Conservation (phyloP, 2,888 invertebrate genomes). For the Pteria penguin region DNA sequence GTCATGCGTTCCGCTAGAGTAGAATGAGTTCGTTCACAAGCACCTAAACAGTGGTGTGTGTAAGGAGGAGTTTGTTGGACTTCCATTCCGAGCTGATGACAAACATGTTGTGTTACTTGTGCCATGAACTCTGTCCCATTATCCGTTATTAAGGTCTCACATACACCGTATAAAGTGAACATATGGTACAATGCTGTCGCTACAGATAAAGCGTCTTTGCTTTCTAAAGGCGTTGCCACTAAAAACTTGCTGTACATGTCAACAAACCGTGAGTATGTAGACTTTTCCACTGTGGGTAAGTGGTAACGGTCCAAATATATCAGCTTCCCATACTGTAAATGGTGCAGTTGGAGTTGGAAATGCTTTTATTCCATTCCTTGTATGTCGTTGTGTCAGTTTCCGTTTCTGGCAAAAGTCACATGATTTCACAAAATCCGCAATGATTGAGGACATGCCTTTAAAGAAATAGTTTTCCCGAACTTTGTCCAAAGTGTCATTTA, state of each 20-base stretch:
- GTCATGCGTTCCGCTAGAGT: too few relatives aligned
- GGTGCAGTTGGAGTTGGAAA: constrained; percentile 1
- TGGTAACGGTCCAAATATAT: constrained; percentile 11
- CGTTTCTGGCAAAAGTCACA: too few relatives aligned
- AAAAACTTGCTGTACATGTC: constrained; percentile 8
- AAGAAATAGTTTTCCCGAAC: too few relatives aligned
- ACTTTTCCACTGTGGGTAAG: neutral
- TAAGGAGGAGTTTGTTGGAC: constrained; percentile 45
- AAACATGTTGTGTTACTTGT: constrained; percentile 30
- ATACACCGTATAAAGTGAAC: neutral
- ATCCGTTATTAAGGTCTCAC: constrained; percentile 17
- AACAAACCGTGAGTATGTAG: too few relatives aligned
- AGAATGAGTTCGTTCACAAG: too few relatives aligned
- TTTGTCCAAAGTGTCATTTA: too few relatives aligned
- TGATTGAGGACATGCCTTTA: too few relatives aligned
- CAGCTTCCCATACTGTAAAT: constrained; percentile 24
- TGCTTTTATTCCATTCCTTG: constrained; percentile 5
- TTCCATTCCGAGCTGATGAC: constrained; percentile 29
- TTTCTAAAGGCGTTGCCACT: neutral
- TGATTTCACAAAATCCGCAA: too few relatives aligned
- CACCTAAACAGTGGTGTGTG: too few relatives aligned
- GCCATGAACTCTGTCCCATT: constrained; percentile 15
- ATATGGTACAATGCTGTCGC: neutral
- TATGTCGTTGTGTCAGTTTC: too few relatives aligned
- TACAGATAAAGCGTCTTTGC: constrained; percentile 6